Percentiles rank a stretch among this genome's conserved stretches.
Evolutionary conservation across 2,797 vertebrate species (phyloP).

Genomic region (Loriculus beryllinus): DNA sequence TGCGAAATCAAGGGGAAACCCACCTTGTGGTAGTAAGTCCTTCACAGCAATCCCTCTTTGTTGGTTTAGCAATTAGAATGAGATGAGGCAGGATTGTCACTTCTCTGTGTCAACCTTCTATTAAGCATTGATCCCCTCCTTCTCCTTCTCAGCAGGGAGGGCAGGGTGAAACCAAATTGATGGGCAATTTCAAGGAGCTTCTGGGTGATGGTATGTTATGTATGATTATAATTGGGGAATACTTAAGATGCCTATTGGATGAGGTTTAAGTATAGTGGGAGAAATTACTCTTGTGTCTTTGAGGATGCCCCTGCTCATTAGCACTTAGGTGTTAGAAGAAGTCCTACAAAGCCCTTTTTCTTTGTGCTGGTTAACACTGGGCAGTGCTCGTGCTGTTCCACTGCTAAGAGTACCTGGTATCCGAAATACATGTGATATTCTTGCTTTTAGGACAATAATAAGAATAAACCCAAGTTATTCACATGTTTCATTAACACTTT

Average conservation of each 20-base stretch:
- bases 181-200: background rate
- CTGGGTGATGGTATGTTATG: accelerated
- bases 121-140: background rate
- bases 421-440: background rate
- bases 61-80: background rate
- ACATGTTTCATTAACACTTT: background rate
- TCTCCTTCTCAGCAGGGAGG: background rate
- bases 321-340: background rate
- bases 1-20: background rate
- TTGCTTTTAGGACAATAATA: background rate
- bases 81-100: background rate
- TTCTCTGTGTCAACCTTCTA: background rate
- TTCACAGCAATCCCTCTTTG: background rate
- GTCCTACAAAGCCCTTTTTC: background rate
- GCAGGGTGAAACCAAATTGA: background rate
- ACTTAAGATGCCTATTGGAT: background rate
- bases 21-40: background rate
- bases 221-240: background rate
- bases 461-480: background rate
- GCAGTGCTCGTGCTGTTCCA: background rate
- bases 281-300: background rate
- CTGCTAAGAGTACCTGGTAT: background rate
- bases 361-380: background rate
- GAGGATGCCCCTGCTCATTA: background rate
- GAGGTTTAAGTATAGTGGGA: background rate